Evolutionary conservation across 2,113 vertebrate species (phyloP).

Genomic region (Meriones unguiculatus): DNA sequence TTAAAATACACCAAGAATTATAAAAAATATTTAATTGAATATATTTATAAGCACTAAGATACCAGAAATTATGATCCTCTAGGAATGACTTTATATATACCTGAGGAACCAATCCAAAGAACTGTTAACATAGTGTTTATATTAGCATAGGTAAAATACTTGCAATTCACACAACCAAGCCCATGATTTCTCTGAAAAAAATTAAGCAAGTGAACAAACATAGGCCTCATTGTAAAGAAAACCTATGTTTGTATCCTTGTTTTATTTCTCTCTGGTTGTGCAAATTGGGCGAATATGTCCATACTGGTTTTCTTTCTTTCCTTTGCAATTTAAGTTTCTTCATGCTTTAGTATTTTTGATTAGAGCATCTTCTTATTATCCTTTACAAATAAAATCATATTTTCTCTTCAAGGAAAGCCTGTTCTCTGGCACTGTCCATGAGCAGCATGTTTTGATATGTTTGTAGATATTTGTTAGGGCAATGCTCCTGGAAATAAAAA

Average conservation of each 20-base stretch:
- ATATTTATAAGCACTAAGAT: slow-evolving; percentile 57
- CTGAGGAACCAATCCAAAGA: slow-evolving; percentile 50
- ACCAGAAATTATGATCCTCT: slow-evolving; percentile 62
- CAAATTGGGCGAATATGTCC: slow-evolving; percentile 9
- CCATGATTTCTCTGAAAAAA: background rate
- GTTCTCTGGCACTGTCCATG: background rate
- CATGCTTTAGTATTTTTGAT: slow-evolving; percentile 12
- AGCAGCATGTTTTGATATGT: background rate
- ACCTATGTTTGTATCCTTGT: slow-evolving; percentile 21
- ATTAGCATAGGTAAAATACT: slow-evolving; percentile 43
- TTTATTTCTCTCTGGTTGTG: background rate
- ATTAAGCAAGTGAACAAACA: background rate
- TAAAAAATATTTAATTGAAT: slow-evolving; percentile 53
- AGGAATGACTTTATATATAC: slow-evolving; percentile 49
- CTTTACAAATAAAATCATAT: slow-evolving; percentile 33
- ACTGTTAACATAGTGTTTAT: slow-evolving; percentile 41
- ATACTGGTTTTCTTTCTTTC: slow-evolving; percentile 30
- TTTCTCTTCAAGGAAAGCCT: background rate
- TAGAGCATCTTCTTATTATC: background rate
- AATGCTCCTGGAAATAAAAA: background rate
- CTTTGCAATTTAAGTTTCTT: slow-evolving; percentile 37
- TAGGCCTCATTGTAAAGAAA: background rate
- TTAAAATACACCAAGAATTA: slow-evolving; percentile 14
- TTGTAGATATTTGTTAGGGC: background rate
- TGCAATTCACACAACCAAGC: slow-evolving; percentile 48